Conservation (phyloP, 1,140 invertebrate species). For the Trichomalopsis sarcophagae region DNA sequence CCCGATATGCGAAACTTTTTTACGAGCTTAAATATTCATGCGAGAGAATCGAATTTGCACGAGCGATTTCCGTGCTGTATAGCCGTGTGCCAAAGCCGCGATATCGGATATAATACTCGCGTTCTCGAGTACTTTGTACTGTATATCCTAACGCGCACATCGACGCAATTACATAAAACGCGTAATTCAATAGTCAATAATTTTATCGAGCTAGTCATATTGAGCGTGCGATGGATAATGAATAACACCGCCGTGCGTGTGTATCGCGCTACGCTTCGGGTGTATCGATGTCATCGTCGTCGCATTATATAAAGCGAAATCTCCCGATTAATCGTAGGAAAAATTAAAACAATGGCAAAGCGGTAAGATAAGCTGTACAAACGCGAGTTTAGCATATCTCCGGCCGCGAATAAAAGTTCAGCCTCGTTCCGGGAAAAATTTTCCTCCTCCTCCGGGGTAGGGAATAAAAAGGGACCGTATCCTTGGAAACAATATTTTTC, state of each 20-base stretch:
- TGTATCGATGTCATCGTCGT: too few species aligned
- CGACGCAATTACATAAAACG: neutral
- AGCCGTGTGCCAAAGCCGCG: too few species aligned
- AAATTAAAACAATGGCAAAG: too few species aligned
- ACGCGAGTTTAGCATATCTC: too few species aligned
- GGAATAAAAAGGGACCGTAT: constrained; percentile 13
- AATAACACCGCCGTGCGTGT: too few species aligned
- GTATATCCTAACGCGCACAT: neutral
- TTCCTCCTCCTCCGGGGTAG: neutral
- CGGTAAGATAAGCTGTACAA: too few species aligned
- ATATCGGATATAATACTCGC: too few species aligned
- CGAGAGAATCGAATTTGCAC: neutral
- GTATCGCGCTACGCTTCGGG: too few species aligned
- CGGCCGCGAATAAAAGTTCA: neutral
- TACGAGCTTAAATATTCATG: neutral
- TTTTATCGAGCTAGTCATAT: neutral
- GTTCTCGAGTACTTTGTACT: neutral
- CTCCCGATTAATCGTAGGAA: too few species aligned
- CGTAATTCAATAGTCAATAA: neutral
- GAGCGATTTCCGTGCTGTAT: neutral
- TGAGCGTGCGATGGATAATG: too few species aligned
- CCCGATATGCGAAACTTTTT: neutral
- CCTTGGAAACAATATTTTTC: constrained; percentile 18
- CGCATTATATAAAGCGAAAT: too few species aligned
- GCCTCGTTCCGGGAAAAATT: constrained; percentile 3